Base-by-base conservation (phyloP, 1,140 invertebrate genomes). In the Hormaphis cornu region DNA sequence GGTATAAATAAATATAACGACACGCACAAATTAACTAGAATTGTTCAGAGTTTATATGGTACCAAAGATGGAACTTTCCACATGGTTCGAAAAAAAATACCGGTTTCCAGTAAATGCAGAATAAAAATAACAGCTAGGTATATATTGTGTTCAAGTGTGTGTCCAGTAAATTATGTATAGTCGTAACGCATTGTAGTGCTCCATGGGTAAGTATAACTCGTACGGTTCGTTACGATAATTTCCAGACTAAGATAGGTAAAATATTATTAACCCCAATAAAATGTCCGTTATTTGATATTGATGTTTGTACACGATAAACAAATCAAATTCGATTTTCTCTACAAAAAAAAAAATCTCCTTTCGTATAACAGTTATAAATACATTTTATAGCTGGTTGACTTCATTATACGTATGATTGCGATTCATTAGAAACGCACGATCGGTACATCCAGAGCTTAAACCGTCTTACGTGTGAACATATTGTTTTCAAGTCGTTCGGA, bases 61-160 rank as follows among this genome's bases (percentile, higher is more conserved):
- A 18, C 52, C 28, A 53, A 53, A 53, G n/a, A 53, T 30, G 52
- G 52, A 53, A 53, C 52, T 53, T 53, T 30, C 18, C 52, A 33
- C 26, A 53, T 28, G 4, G 28, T 53, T 30, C 54, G 3, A 40
- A 58, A 56, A 33, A 20, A 37, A 37, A 37, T 58, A 58, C 54
- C 54, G 54, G 54, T 58, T 58, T 58, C 22, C 54, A 37, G 20
- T 35, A 58, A 58, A 40, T 16, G 54, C 37, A 58, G 37, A 58
- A 58, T 37, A 58, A 37, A 54, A 24, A 50, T 4, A 44, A 18
- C 3, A 18, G 33, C n/a, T 53, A 33, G 10, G 10, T 16, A 8
- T n/a, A 33, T 33, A 33, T 33, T 50, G 24, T 26, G 24, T 26
- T 6, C 30, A 6, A 4, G 48, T 26, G 52, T 53, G 52, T 53